Conservation (phyloP, 2,888 invertebrate species). For the Dynastes grantii region DNA sequence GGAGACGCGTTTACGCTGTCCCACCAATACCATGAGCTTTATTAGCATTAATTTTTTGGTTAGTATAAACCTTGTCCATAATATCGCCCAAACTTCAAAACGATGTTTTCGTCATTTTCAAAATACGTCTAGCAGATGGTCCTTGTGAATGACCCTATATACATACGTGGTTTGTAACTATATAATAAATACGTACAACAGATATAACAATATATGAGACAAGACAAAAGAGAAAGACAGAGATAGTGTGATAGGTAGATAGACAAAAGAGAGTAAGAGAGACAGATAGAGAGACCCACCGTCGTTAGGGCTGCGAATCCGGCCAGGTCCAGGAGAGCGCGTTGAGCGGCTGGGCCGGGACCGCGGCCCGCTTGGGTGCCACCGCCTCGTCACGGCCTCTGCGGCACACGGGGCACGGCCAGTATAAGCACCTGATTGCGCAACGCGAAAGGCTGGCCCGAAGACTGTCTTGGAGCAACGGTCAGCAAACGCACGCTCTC, state of each 20-base stretch:
- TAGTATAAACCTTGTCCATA: too few relatives aligned
- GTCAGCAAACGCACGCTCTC: conserved; percentile 65
- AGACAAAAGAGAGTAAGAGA: neutral
- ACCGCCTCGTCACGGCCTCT: conserved; percentile 64
- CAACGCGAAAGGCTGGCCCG: conserved; percentile 70
- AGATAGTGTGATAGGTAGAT: conserved; percentile 17
- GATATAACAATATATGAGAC: conserved; percentile 35
- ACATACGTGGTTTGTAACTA: neutral
- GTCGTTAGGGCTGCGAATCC: conserved; percentile 67
- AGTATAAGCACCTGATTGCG: conserved; percentile 60
- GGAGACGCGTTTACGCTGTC: too few relatives aligned
- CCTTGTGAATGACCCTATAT: conserved; percentile 1
- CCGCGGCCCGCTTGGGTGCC: conserved; percentile 60
- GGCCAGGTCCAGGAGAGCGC: conserved; percentile 69
- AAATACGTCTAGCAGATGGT: too few relatives aligned
- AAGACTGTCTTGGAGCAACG: conserved; percentile 72
- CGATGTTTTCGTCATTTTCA: too few relatives aligned
- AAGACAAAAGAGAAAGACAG: conserved; percentile 38
- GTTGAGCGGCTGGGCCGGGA: conserved; percentile 65
- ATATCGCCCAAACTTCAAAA: too few relatives aligned
- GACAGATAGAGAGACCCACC: conserved; percentile 61
- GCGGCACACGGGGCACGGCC: conserved; percentile 62
- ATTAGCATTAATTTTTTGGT: too few relatives aligned
- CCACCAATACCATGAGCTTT: too few relatives aligned
- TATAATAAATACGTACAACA: conserved; percentile 23